Evolutionary conservation across 2,797 vertebrate genomes (phyloP), one percentile per base, ranked within the genome.

Genomic region (Phataginus tetradactyla): DNA sequence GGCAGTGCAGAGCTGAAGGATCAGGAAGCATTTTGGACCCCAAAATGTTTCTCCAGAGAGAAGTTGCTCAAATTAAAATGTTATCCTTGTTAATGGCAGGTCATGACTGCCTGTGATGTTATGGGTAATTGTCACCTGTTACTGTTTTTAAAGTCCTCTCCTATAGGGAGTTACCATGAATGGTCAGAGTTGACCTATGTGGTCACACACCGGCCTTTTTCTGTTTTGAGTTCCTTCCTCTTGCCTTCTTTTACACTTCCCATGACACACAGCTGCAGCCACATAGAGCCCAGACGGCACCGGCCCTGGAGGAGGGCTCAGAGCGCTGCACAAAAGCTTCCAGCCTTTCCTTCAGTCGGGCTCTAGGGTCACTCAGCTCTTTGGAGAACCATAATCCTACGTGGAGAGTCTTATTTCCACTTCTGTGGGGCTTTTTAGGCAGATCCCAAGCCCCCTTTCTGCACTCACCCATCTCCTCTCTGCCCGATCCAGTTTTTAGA

Each of bases 221-320:
- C 87, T 87, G 34, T 71, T 42, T 66, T 89, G 69, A 86, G 57
- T 74, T 87, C 78, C 84, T 92, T 95, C 39, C 57, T 91, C 29
- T 85, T 20, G 14, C 63, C n/a, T 37, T 45, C 78, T 51, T 32
- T 64, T 74, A 51, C 10, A 45, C 23, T 29, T 83, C 59, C 55
- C 20, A 85, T 63, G 2, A 49, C 0, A 0, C 14, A 25, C 78
- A 83, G 87, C 45, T 79, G 53, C 63, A 94, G 42, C 25, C 7
- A 29, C 27, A 11, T 1, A 59, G 34, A 77, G 25, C 63, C 7
- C 68, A 88, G 15, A 10, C 49, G 37, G 10, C 83, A 45, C 37
- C 15, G 20, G 14, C 34, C 11, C 71, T 78, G 25, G 88, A 66
- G 71, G n/a, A 85, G 61, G 55, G 74, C 53, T 96, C 55, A 85